phyloP scores from a whole-genome alignment of 2,888 invertebrate species.

The Gymnoscelis rufifasciata region DNA sequence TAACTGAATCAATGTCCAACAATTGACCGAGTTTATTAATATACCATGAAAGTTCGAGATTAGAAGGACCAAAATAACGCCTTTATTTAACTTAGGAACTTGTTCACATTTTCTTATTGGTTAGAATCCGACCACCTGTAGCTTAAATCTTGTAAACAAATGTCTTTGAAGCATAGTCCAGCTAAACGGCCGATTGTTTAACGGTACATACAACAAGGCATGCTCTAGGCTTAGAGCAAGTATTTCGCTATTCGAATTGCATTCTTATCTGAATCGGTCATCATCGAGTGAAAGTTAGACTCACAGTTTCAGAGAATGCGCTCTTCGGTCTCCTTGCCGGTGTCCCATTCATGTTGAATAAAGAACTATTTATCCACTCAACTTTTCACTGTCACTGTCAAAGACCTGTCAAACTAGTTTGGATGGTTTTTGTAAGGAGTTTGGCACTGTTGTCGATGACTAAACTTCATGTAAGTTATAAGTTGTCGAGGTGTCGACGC shows the following conservation, averaged over 20 bases:
- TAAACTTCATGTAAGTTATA: slow-evolving; percentile 66
- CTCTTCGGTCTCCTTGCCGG: slow-evolving; percentile 70
- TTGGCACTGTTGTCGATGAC: slow-evolving; percentile 68
- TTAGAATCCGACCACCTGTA: background rate
- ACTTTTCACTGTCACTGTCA: slow-evolving; percentile 62
- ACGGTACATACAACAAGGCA: background rate
- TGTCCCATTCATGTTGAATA: slow-evolving; percentile 70
- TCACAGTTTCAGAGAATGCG: slow-evolving; percentile 70
- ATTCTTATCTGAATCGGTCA: slow-evolving; percentile 27
- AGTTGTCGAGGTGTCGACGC: slow-evolving; percentile 34
- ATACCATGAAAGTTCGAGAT: background rate
- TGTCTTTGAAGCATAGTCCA: background rate
- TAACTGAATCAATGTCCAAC: no score
- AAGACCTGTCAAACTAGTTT: slow-evolving; percentile 38
- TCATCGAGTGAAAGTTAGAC: slow-evolving; percentile 34
- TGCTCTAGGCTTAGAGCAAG: background rate
- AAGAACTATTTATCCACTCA: slow-evolving; percentile 50
- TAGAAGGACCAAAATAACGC: no score
- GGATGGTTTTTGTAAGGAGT: slow-evolving; percentile 21
- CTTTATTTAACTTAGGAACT: background rate
- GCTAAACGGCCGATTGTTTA: background rate
- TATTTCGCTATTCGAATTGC: slow-evolving; percentile 12
- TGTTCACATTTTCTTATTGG: background rate
- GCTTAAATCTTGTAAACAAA: slow-evolving; percentile 1
- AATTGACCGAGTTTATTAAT: background rate